Evolutionary conservation across 2,888 invertebrate species (phyloP).

Genomic region (Galerucella calmariensis): DNA sequence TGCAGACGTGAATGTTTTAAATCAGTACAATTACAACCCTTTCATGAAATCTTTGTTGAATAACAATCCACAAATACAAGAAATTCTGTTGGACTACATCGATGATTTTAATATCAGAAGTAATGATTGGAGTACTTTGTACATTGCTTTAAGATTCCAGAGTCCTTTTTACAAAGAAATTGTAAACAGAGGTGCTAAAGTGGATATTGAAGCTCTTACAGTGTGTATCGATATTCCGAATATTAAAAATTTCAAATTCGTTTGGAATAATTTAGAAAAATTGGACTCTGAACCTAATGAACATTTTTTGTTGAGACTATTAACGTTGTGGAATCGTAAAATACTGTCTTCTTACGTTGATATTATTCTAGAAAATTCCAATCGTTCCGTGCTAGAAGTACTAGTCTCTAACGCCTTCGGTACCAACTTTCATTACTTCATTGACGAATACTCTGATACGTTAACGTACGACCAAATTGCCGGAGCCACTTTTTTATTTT

Average conservation of each 20-base stretch:
- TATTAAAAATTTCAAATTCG: constrained; percentile 41
- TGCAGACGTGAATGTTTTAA: constrained; percentile 48
- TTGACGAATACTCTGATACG: constrained; percentile 37
- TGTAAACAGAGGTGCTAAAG: constrained; percentile 48
- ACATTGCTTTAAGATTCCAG: constrained; percentile 45
- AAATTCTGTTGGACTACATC: constrained; percentile 49
- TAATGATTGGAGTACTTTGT: constrained; percentile 43
- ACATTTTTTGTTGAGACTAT: constrained; percentile 25
- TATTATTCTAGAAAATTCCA: constrained; percentile 20
- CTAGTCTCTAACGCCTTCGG: not conserved
- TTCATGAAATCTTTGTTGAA: constrained; percentile 50
- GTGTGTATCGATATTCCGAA: constrained; percentile 42
- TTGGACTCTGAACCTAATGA: constrained; percentile 29
- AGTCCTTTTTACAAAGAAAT: constrained; percentile 48
- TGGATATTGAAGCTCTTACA: constrained; percentile 34
- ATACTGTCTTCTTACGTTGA: constrained; percentile 43
- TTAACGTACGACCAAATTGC: constrained; percentile 32
- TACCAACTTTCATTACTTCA: not conserved
- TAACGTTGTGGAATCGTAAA: constrained; percentile 20
- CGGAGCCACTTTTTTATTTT: constrained; percentile 42
- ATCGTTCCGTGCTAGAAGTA: not conserved
- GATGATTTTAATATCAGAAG: constrained; percentile 48
- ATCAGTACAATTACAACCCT: constrained; percentile 43
- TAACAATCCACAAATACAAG: constrained; percentile 43
- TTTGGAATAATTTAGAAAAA: constrained; percentile 45